These are phyloP conservation scores for Pelecanus crispus DNA, from an alignment of 2,113 vertebrate genomes.

Conservation along the genomic window DNA sequence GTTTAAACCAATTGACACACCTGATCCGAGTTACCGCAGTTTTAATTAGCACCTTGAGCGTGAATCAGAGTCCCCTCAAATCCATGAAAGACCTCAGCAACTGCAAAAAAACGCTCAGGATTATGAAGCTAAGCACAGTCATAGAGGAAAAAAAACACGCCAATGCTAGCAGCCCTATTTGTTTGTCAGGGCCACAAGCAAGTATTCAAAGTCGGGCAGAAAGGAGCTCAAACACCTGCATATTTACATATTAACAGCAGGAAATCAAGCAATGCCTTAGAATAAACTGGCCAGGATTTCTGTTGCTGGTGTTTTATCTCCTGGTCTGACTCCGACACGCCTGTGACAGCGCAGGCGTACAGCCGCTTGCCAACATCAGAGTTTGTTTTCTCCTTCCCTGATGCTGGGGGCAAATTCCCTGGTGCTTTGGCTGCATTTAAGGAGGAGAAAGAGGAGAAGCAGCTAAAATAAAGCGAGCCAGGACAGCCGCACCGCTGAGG, in stretches of 20 bases:
- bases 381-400: neutral
- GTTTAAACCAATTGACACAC: neutral
- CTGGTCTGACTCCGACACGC: neutral
- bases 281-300: neutral
- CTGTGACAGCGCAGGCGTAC: neutral
- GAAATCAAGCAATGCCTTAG: neutral
- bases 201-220: neutral
- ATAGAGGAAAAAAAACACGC: accelerated
- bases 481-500: accelerated
- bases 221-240: neutral
- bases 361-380: neutral
- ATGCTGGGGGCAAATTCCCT: neutral
- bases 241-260: neutral
- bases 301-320: neutral
- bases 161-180: accelerated
- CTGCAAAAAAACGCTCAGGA: neutral
- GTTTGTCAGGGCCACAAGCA: neutral
- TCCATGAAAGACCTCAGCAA: neutral
- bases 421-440: neutral
- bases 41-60: neutral
- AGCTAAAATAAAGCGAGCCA: neutral
- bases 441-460: neutral
- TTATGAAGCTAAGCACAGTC: neutral
- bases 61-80: neutral
- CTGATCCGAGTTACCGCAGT: accelerated